These are phyloP conservation scores for Calosoma granatense DNA, from an alignment of 1,140 invertebrate genomes.

Conservation along the genomic window DNA sequence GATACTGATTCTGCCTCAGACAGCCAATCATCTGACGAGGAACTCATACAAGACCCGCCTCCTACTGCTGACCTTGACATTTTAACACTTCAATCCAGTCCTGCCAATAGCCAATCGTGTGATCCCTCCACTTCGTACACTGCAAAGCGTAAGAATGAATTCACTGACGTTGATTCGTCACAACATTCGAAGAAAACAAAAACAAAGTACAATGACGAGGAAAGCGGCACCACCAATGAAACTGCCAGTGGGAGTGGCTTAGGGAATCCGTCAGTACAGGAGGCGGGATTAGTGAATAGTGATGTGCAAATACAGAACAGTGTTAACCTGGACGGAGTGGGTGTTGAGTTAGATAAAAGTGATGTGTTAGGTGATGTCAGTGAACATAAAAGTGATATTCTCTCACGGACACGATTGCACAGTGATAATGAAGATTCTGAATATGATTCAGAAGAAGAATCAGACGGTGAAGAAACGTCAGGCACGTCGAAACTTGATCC, in stretches of 20 bases:
- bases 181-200: not conserved
- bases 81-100: not conserved
- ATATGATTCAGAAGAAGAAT: not conserved
- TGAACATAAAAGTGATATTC: not conserved
- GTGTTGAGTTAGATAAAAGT: not conserved
- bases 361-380: not conserved
- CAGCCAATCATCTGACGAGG: not conserved
- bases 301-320: too few relatives aligned
- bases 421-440: conserved; percentile 6
- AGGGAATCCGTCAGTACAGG: too few relatives aligned
- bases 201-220: not conserved
- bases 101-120: too few relatives aligned
- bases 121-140: not conserved
- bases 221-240: not conserved
- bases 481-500: not conserved
- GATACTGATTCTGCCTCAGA: not conserved
- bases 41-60: not conserved
- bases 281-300: too few relatives aligned
- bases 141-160: not conserved
- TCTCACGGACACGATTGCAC: not conserved
- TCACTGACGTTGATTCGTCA: not conserved
- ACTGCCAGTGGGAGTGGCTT: too few relatives aligned
- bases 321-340: too few relatives aligned
- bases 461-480: not conserved
- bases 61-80: not conserved